Base-by-base conservation (phyloP, 2,797 vertebrate genomes). In the Sebastes hubbsi region DNA sequence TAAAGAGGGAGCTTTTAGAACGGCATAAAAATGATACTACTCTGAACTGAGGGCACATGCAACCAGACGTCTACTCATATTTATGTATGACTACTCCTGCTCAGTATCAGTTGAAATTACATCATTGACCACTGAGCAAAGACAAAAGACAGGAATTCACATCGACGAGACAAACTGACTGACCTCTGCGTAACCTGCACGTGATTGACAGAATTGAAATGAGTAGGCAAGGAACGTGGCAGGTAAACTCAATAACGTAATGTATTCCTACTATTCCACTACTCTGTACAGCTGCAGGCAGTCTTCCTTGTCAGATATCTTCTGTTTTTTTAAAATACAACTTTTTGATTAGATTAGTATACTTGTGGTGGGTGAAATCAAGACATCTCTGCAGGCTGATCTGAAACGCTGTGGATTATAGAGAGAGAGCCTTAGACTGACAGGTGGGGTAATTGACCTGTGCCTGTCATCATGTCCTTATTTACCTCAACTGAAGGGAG, bases 401-500 rank as follows among this genome's bases (percentile, higher is more conserved):
- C 62, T 83, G 75, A 63, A 56, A 84, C 76, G 36, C 81, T 90
- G 88, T 62, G 78, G 70, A 93, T 42, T 14, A 13, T 27, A 71
- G 29, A 30, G 32, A 77, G 54, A 25, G 29, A 58, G 49, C 10
- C 70, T 63, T 30, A 63, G 63, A 84, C 29, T 92, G 92, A 95
- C 91, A 94, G 88, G 16, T n/a, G 27, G 81, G 91, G 89, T 90
- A 93, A 94, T 60, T 88, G 77, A 79, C 77, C 69, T 78, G 42
- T 84, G 80, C 90, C 92, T 90, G 90, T 91, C 93, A 91, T 89
- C 77, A 83, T 91, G 55, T 6, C 20, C 62, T 58, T 46, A 69
- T 54, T 81, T 74, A 59, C 60, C 20, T 12, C n/a, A 29, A 22
- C 52, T 68, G 49, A 36, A 73, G 22, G 22, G 3, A 29, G 38